A percentile compares a stretch with the other conserved stretches of the same genome.
These are phyloP conservation scores for Teleopsis dalmanni DNA, from an alignment of 1,140 invertebrate genomes.

Conservation along the genomic window DNA sequence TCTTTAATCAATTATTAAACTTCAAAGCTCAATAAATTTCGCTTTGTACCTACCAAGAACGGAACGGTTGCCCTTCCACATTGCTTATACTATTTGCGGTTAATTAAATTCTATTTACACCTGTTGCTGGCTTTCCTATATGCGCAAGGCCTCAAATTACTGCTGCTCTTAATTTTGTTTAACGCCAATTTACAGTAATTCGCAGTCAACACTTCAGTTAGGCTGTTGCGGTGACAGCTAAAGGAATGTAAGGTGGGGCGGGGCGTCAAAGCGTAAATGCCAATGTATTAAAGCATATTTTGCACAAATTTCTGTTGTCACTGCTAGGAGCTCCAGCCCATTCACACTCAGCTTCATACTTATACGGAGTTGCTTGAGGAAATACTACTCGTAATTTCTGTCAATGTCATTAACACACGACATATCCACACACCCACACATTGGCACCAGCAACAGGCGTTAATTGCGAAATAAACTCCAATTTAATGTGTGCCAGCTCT, in stretches of 20 bases:
- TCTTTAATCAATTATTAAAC: too few species aligned
- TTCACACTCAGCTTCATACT: neutral
- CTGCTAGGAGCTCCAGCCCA: neutral
- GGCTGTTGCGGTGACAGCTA: neutral
- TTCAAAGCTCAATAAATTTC: too few species aligned
- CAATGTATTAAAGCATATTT: constrained; percentile 11
- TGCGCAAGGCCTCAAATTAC: too few species aligned
- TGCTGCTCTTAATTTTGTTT: too few species aligned
- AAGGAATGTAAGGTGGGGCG: neutral
- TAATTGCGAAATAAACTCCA: constrained; percentile 44
- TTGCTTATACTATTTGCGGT: constrained; percentile 43
- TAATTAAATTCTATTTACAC: constrained; percentile 44
- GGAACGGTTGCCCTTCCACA: too few species aligned
- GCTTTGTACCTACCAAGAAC: too few species aligned
- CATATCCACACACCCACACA: neutral
- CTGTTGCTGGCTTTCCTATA: too few species aligned
- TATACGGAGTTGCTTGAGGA: constrained; percentile 1
- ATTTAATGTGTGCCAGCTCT: constrained; percentile 19
- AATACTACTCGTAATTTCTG: constrained; percentile 19
- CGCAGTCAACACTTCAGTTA: constrained; percentile 3
- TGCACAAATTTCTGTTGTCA: constrained; percentile 10
- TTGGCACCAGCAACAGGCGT: constrained; percentile 27
- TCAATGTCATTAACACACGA: constrained; percentile 38
- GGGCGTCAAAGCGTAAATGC: constrained; percentile 9
- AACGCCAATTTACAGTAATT: neutral